Base-by-base conservation (phyloP, 2,113 vertebrate species). In the Himantopus leucocephalus region DNA sequence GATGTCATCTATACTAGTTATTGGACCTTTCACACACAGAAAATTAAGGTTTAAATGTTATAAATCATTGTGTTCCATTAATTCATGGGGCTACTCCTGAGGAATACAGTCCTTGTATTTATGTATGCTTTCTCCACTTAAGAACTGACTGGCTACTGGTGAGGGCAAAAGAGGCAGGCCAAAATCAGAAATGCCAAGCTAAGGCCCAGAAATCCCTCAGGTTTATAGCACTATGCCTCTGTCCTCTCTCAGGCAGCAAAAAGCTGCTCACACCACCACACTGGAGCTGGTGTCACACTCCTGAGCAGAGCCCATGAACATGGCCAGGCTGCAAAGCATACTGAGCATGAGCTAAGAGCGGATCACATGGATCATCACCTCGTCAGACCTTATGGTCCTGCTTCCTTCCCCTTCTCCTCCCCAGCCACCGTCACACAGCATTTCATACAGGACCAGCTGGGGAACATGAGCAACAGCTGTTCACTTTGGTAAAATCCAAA, bases 391-490 rank as follows among this genome's bases (percentile, higher is more conserved):
- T 41, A 68, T 45, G 48, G 21, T 56, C 43, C 26, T 58, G 5
- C 30, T 77, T 74, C 30, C 16, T 68, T 50, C 20, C 10, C 20
- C 21, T 72, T 75, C 29, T 85, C 35, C 12, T 80, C 12, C 23
- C 39, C 34, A 48, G 50, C 11, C 32, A 63, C 16, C 0, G 0
- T 32, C 56, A 63, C 62, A 26, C 5, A 34, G 12, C 26, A 34
- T 56, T 90, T 82, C n/a, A 30, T 17, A 18, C 3, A 39, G 35
- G n/a, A 68, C 15, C 35, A 62, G 8, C 27, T 58, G 29, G 14
- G n/a, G 39, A 85, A 73, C 8, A 39, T 7, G 21, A 88, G 29
- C 17, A 63, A 17, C 27, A 60, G 5, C 30, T 73, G 18, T 35
- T 76, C 43, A 35, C 6, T 58, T 60, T 75, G 39, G 23, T 90